Conservation (phyloP, 2,888 invertebrate species). For the Watsonalla binaria region DNA sequence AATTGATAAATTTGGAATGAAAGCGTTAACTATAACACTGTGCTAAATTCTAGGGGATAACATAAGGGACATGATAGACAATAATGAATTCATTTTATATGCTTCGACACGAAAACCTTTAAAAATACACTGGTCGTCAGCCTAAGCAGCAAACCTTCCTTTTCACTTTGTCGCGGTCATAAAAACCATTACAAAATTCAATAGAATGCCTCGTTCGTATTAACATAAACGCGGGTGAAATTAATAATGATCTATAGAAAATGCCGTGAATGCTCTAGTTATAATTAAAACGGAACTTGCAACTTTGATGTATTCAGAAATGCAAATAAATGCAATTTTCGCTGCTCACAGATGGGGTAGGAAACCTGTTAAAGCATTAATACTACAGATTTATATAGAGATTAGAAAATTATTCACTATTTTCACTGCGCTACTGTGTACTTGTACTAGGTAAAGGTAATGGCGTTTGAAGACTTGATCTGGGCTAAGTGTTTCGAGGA, state of each 20-base stretch:
- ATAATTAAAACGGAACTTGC: slow-evolving; percentile 9
- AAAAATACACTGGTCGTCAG: too few relatives aligned
- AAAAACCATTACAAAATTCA: too few relatives aligned
- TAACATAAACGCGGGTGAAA: too few relatives aligned
- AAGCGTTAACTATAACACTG: too few relatives aligned
- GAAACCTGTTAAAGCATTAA: slow-evolving; percentile 17
- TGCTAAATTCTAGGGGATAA: too few relatives aligned
- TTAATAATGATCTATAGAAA: background rate
- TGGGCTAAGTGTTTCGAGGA: slow-evolving; percentile 1
- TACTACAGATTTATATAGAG: slow-evolving; percentile 9
- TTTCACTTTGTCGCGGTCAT: too few relatives aligned
- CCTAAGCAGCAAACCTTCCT: too few relatives aligned
- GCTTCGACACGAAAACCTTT: too few relatives aligned
- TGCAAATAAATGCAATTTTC: slow-evolving; percentile 34
- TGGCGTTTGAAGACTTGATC: slow-evolving; percentile 3
- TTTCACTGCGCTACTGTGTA: slow-evolving; percentile 22
- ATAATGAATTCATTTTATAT: too few relatives aligned
- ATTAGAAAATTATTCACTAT: slow-evolving; percentile 31
- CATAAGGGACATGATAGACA: too few relatives aligned
- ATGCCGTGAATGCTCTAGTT: slow-evolving; percentile 1
- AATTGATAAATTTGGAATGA: too few relatives aligned
- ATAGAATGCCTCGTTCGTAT: too few relatives aligned
- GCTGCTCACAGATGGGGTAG: slow-evolving; percentile 18
- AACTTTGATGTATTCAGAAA: slow-evolving; percentile 20
- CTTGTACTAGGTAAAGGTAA: background rate